These are phyloP conservation scores for Petromus typicus DNA, from an alignment of 2,113 vertebrate genomes.

Conservation along the genomic window DNA sequence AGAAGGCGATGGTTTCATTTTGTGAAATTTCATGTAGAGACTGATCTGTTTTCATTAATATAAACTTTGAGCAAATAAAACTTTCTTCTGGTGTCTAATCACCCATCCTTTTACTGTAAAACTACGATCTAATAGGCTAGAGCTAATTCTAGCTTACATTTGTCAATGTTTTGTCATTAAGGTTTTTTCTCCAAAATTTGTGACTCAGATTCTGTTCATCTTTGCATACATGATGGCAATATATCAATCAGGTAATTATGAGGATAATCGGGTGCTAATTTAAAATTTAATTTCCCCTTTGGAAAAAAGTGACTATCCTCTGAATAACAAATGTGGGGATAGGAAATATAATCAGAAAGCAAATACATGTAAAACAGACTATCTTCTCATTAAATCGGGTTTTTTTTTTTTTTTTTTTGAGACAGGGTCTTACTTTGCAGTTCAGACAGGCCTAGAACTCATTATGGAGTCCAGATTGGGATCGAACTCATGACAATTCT, in stretches of 20 bases:
- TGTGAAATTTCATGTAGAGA: slow-evolving; percentile 29
- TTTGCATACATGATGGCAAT: slow-evolving; percentile 6
- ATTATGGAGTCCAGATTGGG: too few relatives aligned
- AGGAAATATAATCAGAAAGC: slow-evolving; percentile 27
- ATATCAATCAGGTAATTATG: neutral
- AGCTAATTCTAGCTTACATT: slow-evolving; percentile 28
- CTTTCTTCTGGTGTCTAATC: slow-evolving; percentile 9
- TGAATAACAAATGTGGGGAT: slow-evolving; percentile 12
- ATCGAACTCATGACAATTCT: too few relatives aligned
- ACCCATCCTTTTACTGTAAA: neutral
- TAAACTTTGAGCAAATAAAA: slow-evolving; percentile 11
- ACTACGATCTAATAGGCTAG: neutral
- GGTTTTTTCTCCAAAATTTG: neutral
- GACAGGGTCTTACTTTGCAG: too few relatives aligned
- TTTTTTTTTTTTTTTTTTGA: too few relatives aligned
- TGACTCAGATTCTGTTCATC: slow-evolving; percentile 46
- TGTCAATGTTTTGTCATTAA: slow-evolving; percentile 7
- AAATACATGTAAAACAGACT: slow-evolving; percentile 13
- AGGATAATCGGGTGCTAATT: slow-evolving; percentile 15
- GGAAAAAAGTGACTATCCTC: neutral
- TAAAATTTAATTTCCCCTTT: slow-evolving; percentile 55
- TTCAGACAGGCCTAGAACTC: too few relatives aligned
- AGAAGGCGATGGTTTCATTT: slow-evolving; percentile 47
- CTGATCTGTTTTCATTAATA: slow-evolving; percentile 39
- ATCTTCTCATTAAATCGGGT: neutral